Percentiles rank a stretch among this genome's conserved stretches.
phyloP scores from a whole-genome alignment of 2,113 vertebrate species.

The Corydoras sp. region DNA sequence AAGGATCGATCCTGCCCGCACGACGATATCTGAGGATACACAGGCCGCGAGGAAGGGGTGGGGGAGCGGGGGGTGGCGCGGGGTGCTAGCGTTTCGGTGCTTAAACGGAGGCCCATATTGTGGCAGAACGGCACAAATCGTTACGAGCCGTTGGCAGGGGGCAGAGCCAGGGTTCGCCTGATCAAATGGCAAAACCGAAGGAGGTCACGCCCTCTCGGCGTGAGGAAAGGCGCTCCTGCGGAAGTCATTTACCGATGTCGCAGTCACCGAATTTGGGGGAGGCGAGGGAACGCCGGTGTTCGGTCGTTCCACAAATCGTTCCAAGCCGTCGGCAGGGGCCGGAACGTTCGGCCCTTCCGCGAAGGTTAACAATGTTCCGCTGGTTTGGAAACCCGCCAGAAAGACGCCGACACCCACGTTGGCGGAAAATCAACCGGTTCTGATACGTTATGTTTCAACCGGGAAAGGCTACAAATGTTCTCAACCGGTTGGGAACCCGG shows the following conservation, averaged over 20 bases:
- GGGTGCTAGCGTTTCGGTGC: neutral
- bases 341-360: too few species aligned
- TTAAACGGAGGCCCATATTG: neutral
- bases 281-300: constrained; percentile 10
- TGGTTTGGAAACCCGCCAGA: constrained; percentile 12
- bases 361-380: constrained; percentile 44
- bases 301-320: too few species aligned
- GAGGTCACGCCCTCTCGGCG: too few species aligned
- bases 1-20: constrained; percentile 63
- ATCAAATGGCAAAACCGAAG: neutral
- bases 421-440: too few species aligned
- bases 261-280: constrained; percentile 42
- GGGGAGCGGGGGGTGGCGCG: neutral
- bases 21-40: constrained; percentile 48
- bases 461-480: neutral
- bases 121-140: neutral
- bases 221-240: neutral
- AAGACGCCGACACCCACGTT: too few species aligned
- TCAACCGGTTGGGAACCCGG: neutral
- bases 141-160: neutral
- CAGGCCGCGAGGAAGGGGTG: constrained; percentile 12
- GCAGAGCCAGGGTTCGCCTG: neutral
- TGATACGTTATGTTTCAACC: neutral
- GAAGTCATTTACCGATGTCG: constrained; percentile 25
- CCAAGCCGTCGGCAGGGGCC: too few species aligned